These are phyloP conservation scores for Nycteola revayana DNA, from an alignment of 2,888 invertebrate species.

Conservation along the genomic window DNA sequence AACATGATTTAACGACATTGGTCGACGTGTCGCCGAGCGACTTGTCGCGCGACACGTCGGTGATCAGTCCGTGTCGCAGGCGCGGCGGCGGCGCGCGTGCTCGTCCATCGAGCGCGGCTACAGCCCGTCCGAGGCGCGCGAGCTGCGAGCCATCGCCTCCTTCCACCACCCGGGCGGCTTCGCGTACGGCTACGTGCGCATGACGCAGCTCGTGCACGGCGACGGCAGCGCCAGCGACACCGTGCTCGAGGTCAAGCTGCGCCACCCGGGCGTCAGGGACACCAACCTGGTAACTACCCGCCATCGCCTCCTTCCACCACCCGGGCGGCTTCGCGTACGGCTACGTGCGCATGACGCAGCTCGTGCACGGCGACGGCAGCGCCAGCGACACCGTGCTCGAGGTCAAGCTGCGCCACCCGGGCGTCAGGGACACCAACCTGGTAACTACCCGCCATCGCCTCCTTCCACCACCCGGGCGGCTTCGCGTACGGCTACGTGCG, in stretches of 20 bases:
- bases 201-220: constrained; percentile 93
- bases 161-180: constrained; percentile 95
- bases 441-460: constrained; percentile 92
- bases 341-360: constrained; percentile 90
- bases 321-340: constrained; percentile 92
- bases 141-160: constrained; percentile 92
- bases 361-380: constrained; percentile 92
- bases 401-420: constrained; percentile 93
- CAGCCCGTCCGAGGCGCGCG: constrained; percentile 92
- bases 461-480: constrained; percentile 94
- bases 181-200: constrained; percentile 89
- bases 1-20: too few species aligned
- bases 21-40: too few species aligned
- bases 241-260: constrained; percentile 92
- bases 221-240: constrained; percentile 95
- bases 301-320: constrained; percentile 95
- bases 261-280: constrained; percentile 93
- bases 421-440: constrained; percentile 90
- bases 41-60: too few species aligned
- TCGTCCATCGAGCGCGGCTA: constrained; percentile 93
- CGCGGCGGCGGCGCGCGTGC: constrained; percentile 89
- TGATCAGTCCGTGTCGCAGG: constrained; percentile 36
- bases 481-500: constrained; percentile 90
- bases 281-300: constrained; percentile 90
- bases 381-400: constrained; percentile 95